A percentile compares a stretch with the other conserved stretches of the same genome.
Conservation (phyloP, 2,888 invertebrate species). For the Plemyria rubiginata region DNA sequence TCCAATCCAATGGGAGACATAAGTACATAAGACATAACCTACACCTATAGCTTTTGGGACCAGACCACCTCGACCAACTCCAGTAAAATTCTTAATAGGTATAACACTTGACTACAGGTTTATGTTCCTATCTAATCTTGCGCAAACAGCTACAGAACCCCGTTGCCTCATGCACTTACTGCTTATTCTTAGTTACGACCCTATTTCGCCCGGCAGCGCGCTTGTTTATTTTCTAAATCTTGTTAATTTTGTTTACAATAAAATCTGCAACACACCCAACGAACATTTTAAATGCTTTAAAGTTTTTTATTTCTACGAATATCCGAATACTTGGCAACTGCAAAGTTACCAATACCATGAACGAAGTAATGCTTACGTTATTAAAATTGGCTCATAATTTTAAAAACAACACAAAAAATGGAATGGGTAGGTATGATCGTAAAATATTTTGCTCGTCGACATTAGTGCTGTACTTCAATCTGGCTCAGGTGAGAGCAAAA, state of each 20-base stretch:
- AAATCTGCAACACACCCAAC: slow-evolving; percentile 38
- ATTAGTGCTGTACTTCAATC: slow-evolving; percentile 40
- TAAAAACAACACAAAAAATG: slow-evolving; percentile 22
- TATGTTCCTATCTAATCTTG: slow-evolving; percentile 70
- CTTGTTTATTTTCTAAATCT: slow-evolving; percentile 60
- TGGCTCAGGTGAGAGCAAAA: slow-evolving; percentile 42
- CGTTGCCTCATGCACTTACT: slow-evolving; percentile 56
- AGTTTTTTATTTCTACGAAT: slow-evolving; percentile 25
- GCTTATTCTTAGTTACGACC: slow-evolving; percentile 71
- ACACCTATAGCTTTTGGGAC: slow-evolving; percentile 20
- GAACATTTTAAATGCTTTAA: slow-evolving; percentile 30
- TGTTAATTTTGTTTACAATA: slow-evolving; percentile 53
- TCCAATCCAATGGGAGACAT: slow-evolving; percentile 30
- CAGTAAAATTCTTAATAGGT: slow-evolving; percentile 50
- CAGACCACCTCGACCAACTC: slow-evolving; percentile 33
- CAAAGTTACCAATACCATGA: background rate
- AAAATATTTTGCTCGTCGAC: slow-evolving; percentile 33
- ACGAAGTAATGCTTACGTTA: background rate
- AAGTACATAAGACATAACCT: slow-evolving; percentile 33
- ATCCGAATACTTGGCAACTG: too few relatives aligned
- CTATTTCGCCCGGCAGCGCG: slow-evolving; percentile 51
- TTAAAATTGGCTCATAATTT: background rate
- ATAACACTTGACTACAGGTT: slow-evolving; percentile 59
- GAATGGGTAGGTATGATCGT: slow-evolving; percentile 24
- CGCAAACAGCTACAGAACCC: slow-evolving; percentile 60